Evolutionary conservation across 2,888 invertebrate genomes (phyloP), one percentile per base, ranked within the genome.

Genomic region (Apotomis capreana): DNA sequence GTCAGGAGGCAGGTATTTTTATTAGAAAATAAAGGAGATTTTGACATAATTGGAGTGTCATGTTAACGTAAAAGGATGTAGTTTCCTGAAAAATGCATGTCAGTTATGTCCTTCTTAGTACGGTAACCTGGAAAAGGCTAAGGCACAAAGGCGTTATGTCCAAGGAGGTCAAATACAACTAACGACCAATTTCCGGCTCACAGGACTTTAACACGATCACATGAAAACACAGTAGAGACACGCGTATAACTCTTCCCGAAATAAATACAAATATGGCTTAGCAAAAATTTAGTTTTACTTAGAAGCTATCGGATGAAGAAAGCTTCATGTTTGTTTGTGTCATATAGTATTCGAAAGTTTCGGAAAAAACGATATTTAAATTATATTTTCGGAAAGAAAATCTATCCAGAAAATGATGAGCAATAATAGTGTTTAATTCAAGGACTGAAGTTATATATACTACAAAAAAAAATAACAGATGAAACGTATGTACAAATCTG

Each of bases 161-260:
- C 54, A 59, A 55, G 46, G 46, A 51, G 55, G 60, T 61, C 64
- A 65, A 60, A 46, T 70, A 55, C 55, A 61, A 65, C 37, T 70
- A 70, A 70, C 70, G 60, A 61, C 65, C 65, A 70, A 70, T 70
- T 70, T 70, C 70, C 70, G 60, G 8, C 15, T 46, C 36, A 67
- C 55, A 55, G 15, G 12, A 61, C 15, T 12, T 46, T 10, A 12
- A 4, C 52, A 52, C 51, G 44, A 54, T 3, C 9, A n/a, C 9
- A 1, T 51, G 15, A 40, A 51, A 46, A 49, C 10, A 52, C 69
- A 69, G 69, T 59, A 64, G 12, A 9, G 58, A 13, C 44, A 12
- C 49, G 3, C 36, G 36, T 6, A 40, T n/a, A 59, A 0, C 13
- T 40, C 13, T 8, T 9, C 5, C 49, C 9, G 10, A 49, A 6